Evolutionary conservation across 2,113 vertebrate species (phyloP).

Genomic region (Pongo pygmaeus): DNA sequence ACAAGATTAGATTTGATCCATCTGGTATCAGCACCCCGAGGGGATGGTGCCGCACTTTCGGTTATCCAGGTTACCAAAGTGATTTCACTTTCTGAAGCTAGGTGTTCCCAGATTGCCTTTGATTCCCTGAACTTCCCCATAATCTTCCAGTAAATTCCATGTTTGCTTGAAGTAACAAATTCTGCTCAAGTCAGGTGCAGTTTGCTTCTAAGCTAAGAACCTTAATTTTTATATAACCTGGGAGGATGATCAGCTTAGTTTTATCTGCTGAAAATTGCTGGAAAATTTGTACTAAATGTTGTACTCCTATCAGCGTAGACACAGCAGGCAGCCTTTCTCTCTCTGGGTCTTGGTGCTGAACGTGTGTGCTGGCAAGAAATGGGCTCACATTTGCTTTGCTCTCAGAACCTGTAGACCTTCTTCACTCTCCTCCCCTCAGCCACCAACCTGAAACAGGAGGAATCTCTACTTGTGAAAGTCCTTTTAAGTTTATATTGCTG

Average conservation of each 20-base stretch:
- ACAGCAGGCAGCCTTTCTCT: not conserved
- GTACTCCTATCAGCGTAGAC: not conserved
- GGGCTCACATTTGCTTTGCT: not conserved
- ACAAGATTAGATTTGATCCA: not conserved
- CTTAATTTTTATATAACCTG: not conserved
- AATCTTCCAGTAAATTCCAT: not conserved
- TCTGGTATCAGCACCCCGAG: not conserved
- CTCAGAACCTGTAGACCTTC: not conserved
- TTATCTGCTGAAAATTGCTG: not conserved
- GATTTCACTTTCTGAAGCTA: not conserved
- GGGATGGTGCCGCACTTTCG: not conserved
- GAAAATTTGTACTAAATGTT: not conserved
- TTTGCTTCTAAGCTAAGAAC: slow-evolving; percentile 24
- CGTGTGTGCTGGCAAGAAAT: not conserved
- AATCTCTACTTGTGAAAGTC: not conserved
- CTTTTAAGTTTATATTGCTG: not conserved
- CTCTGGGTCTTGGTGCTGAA: not conserved
- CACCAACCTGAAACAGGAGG: not conserved
- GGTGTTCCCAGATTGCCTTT: not conserved
- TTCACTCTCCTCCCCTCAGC: not conserved
- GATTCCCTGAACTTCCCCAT: not conserved
- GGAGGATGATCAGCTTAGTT: not conserved
- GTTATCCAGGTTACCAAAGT: not conserved
- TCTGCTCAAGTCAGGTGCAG: not conserved
- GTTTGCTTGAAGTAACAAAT: not conserved